Percentiles rank a stretch among this genome's conserved stretches.
Evolutionary conservation across 2,113 vertebrate species (phyloP).

Genomic region (Dolichallabes microphthalmus): DNA sequence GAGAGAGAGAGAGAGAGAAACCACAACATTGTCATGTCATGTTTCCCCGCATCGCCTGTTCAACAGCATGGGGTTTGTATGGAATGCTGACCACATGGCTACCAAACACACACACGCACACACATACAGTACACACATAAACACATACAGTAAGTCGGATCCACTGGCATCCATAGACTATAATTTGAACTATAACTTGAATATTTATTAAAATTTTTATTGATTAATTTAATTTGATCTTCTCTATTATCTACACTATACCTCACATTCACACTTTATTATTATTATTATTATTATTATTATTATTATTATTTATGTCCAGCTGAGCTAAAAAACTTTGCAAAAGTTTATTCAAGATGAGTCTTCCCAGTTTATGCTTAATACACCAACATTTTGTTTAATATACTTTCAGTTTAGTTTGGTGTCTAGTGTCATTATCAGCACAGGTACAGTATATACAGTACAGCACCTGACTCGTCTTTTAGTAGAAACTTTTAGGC

Average conservation of each 20-base stretch:
- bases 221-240: neutral
- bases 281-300: neutral
- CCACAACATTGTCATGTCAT: conserved; percentile 31
- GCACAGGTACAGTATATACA: neutral
- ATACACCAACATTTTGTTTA: neutral
- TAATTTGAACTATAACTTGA: too few species aligned
- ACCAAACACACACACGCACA: conserved; percentile 3
- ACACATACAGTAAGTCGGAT: conserved; percentile 27
- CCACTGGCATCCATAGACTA: neutral
- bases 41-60: conserved; percentile 30
- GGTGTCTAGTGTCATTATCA: neutral
- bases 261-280: neutral
- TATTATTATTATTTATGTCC: neutral
- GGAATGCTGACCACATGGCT: conserved; percentile 19
- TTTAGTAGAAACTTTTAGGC: conserved; percentile 15
- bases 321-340: neutral
- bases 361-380: neutral
- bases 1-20: neutral
- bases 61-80: conserved; percentile 7
- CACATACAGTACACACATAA: conserved; percentile 4
- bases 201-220: too few species aligned
- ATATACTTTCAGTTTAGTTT: neutral
- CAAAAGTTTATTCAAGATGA: neutral
- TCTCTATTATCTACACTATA: neutral
- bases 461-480: neutral